These are phyloP conservation scores for Proteles cristata DNA, from an alignment of 2,113 vertebrate species.

Conservation along the genomic window DNA sequence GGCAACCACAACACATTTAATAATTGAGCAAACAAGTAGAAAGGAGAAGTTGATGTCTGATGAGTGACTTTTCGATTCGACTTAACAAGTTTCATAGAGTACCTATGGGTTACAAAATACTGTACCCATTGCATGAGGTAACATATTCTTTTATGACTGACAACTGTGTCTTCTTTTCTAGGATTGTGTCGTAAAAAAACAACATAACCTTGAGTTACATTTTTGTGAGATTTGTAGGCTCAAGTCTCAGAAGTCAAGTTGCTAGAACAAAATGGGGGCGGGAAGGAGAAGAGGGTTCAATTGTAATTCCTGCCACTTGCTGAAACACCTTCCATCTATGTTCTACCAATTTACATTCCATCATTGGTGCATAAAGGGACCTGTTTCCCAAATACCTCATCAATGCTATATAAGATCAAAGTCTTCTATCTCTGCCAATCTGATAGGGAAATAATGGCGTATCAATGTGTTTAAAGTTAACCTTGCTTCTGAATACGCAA, in stretches of 20 bases:
- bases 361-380: neutral
- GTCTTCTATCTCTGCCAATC: neutral
- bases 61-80: neutral
- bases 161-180: neutral
- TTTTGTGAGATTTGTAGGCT: neutral
- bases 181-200: neutral
- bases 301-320: neutral
- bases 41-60: neutral
- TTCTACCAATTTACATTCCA: neutral
- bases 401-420: neutral
- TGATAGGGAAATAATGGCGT: neutral
- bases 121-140: neutral
- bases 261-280: neutral
- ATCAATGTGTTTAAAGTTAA: neutral
- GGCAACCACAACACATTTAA: neutral
- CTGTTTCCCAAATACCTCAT: neutral
- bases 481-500: neutral
- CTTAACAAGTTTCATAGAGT: neutral
- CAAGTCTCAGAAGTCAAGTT: neutral
- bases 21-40: neutral
- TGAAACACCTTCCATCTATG: neutral
- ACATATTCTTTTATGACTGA: neutral
- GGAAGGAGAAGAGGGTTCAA: neutral
- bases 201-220: neutral
- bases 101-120: neutral